Conservation (phyloP, 2,113 vertebrate species). For the Cyanoliseus patagonus region DNA sequence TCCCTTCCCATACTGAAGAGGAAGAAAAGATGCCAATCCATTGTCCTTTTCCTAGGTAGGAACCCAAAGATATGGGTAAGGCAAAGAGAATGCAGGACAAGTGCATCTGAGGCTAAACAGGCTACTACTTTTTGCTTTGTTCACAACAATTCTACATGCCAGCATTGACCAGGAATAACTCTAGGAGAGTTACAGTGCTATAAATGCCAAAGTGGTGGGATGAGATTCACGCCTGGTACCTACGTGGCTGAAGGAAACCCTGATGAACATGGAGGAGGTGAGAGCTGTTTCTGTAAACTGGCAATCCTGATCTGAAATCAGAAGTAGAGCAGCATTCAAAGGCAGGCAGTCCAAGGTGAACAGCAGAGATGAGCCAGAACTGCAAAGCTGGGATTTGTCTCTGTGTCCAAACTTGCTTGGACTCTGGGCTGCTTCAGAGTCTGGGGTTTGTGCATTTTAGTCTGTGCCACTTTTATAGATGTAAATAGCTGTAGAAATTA, state of each 20-base stretch:
- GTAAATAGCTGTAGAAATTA: not conserved
- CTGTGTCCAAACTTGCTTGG: not conserved
- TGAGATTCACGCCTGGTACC: not conserved
- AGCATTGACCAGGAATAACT: not conserved
- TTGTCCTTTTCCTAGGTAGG: not conserved
- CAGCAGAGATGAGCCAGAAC: not conserved
- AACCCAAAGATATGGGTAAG: not conserved
- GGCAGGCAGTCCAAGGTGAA: not conserved
- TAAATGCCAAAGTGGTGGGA: not conserved
- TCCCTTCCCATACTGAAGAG: not conserved
- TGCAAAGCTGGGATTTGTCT: not conserved
- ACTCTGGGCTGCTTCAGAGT: not conserved
- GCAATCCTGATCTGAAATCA: not conserved
- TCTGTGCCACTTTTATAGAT: not conserved
- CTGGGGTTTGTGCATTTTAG: not conserved
- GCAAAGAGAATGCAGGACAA: not conserved
- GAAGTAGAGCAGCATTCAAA: not conserved
- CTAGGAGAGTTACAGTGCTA: not conserved
- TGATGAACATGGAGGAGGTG: not conserved
- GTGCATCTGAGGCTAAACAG: not conserved
- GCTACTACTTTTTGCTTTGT: fast-evolving
- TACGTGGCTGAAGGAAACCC: not conserved
- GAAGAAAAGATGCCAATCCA: not conserved
- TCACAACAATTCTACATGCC: not conserved
- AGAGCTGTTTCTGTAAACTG: not conserved